Evolutionary conservation across 2,113 vertebrate genomes (phyloP), one percentile per base, ranked within the genome.

Genomic region (Seriola quinqueradiata): DNA sequence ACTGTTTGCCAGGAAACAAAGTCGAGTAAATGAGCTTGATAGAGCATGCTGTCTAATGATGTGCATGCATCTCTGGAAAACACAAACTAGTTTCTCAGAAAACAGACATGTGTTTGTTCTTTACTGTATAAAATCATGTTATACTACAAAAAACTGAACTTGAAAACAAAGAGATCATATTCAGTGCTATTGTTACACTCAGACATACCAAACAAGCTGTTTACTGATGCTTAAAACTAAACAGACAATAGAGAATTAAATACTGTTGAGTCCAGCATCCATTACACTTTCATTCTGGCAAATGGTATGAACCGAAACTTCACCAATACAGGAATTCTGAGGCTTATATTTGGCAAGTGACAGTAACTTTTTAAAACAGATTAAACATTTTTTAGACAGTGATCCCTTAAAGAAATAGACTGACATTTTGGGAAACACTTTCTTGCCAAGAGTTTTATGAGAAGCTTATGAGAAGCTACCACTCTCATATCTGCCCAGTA

Each of bases 11-110:
- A 17, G 36, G 63, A 77, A 44, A 55, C 46, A 44, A 50, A 66
- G 36, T n/a, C 8, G n/a, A 28, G 50, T n/a, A 34, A 57, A 42
- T 52, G 44, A 48, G 73, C 48, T 6, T 46, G 59, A 36, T 6
- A 4, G 58, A 76, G 58, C 73, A 58, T 57, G 66, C 8, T 5
- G 25, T 28, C 70, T 28, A 59, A 78, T 54, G 40, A 73, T 36
- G 6, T 55, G 48, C n/a, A 52, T 6, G 23, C 19, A 32, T 61
- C 17, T 66, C 16, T 38, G 32, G 4, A 21, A 32, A 58, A 13
- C 16, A 67, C 3, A 25, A 19, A 13, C n/a, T 16, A 4, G 40
- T 48, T 16, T n/a, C 7, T 59, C 60, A 32, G n/a, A 72, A 28
- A 57, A 58, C 59, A 65, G 57, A 55, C 50, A 46, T 19, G 36